Conservation (phyloP, 2,888 invertebrate genomes). For the Hemaris fuciformis region DNA sequence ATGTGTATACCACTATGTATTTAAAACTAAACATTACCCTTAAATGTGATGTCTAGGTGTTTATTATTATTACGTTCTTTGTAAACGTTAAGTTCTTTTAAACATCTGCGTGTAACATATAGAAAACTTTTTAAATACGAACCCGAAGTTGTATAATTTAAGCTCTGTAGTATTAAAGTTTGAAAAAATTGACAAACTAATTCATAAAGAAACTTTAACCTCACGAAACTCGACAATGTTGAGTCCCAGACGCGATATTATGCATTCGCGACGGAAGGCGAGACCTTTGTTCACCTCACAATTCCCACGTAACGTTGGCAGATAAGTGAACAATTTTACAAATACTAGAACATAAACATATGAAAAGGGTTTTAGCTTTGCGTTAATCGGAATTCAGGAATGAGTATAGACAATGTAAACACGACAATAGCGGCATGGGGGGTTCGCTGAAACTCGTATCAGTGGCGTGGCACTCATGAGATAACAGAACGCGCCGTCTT, state of each 20-base stretch:
- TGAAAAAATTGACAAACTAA: slow-evolving; percentile 36
- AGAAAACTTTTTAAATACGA: slow-evolving; percentile 7
- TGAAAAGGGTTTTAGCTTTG: slow-evolving; percentile 57
- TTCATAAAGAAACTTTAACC: slow-evolving; percentile 41
- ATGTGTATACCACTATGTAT: neutral
- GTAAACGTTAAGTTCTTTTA: neutral
- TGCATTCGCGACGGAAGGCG: slow-evolving; percentile 25
- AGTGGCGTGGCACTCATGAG: slow-evolving; percentile 73
- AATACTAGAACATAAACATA: slow-evolving; percentile 32
- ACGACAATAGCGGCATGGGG: slow-evolving; percentile 71
- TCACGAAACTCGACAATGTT: slow-evolving; percentile 40
- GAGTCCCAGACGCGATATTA: slow-evolving; percentile 24
- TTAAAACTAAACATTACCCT: neutral
- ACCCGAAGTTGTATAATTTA: neutral
- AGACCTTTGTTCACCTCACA: slow-evolving; percentile 18
- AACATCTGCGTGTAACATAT: neutral
- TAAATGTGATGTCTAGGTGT: neutral
- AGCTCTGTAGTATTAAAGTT: slow-evolving; percentile 12
- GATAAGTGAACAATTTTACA: slow-evolving; percentile 12
- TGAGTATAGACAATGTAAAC: slow-evolving; percentile 79
- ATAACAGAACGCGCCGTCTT: slow-evolving; percentile 73
- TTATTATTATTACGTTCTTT: neutral
- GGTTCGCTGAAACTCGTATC: slow-evolving; percentile 69
- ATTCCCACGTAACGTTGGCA: slow-evolving; percentile 19
- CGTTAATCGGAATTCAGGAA: slow-evolving; percentile 74